Conservation (phyloP, 2,888 invertebrate genomes). For the Ichneumoninae sp. region DNA sequence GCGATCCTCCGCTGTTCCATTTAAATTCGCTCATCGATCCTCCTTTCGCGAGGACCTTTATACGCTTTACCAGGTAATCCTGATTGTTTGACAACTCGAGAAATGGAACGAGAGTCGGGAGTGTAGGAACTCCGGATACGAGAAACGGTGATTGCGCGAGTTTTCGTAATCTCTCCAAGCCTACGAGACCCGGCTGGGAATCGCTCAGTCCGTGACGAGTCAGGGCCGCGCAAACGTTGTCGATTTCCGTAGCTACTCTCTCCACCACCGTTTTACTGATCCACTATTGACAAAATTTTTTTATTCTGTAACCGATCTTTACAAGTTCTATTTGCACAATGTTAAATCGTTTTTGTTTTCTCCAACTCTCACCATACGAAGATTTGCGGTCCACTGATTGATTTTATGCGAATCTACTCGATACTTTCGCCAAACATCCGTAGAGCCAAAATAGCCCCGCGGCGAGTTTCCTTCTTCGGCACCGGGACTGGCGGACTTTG, state of each 20-base stretch:
- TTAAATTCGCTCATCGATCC: conserved; percentile 95
- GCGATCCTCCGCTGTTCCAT: conserved; percentile 93
- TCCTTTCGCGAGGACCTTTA: conserved; percentile 91
- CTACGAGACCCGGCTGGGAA: conserved; percentile 89
- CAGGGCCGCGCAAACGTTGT: conserved; percentile 89
- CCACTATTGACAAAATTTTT: conserved; percentile 88
- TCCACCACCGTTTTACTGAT: conserved; percentile 93
- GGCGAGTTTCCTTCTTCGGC: conserved; percentile 85
- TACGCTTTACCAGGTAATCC: conserved; percentile 92
- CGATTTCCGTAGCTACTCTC: conserved; percentile 91
- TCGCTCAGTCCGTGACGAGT: conserved; percentile 89
- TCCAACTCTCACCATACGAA: conserved; percentile 87
- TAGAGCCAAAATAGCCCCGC: conserved; percentile 83
- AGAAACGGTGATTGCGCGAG: conserved; percentile 87
- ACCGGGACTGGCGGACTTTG: conserved; percentile 83
- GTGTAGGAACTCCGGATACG: conserved; percentile 86
- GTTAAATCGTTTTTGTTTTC: neutral
- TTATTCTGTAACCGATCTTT: neutral
- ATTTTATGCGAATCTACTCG: conserved; percentile 89
- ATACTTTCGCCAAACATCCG: conserved; percentile 87
- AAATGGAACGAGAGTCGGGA: conserved; percentile 90
- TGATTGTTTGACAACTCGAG: conserved; percentile 93
- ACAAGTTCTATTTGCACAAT: conserved; percentile 6
- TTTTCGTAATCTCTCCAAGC: conserved; percentile 91
- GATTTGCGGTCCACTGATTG: conserved; percentile 92